Conservation (phyloP, 1,140 invertebrate species). For the Mesaphorura yosii region DNA sequence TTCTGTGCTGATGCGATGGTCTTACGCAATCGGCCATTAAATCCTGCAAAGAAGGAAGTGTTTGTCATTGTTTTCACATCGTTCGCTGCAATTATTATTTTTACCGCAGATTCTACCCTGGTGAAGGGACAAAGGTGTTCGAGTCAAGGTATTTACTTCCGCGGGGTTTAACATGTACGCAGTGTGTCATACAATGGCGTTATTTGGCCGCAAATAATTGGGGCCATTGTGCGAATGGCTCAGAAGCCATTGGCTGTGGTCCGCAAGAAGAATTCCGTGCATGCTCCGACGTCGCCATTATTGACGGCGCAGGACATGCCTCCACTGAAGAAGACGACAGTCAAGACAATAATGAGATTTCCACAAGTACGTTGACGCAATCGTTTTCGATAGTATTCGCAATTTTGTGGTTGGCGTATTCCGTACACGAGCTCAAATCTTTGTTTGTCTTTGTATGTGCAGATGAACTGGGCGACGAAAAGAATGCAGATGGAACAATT, state of each 20-base stretch:
- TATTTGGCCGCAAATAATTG: conserved; percentile 36
- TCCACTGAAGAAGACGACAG: conserved; percentile 29
- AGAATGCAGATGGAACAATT: too few species aligned
- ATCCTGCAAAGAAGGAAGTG: not conserved
- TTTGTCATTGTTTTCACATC: not conserved
- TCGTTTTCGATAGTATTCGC: not conserved
- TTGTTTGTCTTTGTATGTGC: too few species aligned
- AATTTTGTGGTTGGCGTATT: not conserved
- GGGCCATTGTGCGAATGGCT: conserved; percentile 34
- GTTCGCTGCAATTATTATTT: not conserved
- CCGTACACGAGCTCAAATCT: too few species aligned
- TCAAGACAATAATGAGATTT: conserved; percentile 25
- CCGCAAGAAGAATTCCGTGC: conserved; percentile 76
- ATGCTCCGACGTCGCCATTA: conserved; percentile 68
- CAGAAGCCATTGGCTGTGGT: conserved; percentile 45
- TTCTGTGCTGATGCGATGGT: too few species aligned
- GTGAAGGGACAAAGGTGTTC: conserved; percentile 62
- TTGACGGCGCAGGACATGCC: conserved; percentile 36
- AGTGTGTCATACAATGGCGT: conserved; percentile 70
- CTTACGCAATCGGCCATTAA: too few species aligned
- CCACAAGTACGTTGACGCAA: conserved; percentile 16
- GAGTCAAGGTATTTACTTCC: conserved; percentile 60
- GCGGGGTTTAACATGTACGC: conserved; percentile 52
- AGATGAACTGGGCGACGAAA: conserved; percentile 26
- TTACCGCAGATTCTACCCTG: conserved; percentile 51